These are phyloP conservation scores for Neuroscelio doddi DNA, from an alignment of 2,888 invertebrate genomes.

Conservation along the genomic window DNA sequence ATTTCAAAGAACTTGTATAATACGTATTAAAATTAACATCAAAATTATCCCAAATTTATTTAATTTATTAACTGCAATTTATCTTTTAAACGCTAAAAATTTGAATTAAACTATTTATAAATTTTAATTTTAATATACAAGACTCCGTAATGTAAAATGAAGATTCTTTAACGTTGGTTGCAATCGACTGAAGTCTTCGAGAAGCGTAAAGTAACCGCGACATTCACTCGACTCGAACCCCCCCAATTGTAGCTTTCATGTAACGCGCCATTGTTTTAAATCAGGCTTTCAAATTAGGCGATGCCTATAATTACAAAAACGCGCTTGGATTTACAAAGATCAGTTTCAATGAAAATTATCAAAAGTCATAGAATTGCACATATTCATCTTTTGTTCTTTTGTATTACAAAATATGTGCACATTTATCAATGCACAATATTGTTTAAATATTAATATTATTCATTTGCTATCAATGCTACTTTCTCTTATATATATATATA, in stretches of 20 bases:
- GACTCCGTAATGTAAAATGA: no score
- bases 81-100: not conserved
- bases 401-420: no score
- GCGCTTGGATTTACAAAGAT: constrained; percentile 35
- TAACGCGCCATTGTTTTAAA: constrained; percentile 58
- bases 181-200: constrained; percentile 28
- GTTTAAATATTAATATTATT: no score
- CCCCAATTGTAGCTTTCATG: constrained; percentile 42
- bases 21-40: no score
- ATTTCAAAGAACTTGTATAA: constrained; percentile 33
- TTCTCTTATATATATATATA: no score
- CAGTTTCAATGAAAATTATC: no score
- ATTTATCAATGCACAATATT: no score
- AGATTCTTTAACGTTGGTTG: constrained; percentile 18
- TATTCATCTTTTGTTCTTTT: no score
- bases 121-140: no score
- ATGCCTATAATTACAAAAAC: constrained; percentile 60
- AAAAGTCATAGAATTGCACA: not conserved
- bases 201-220: constrained; percentile 23
- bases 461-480: no score
- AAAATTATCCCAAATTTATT: no score
- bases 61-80: no score
- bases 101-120: not conserved
- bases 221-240: constrained; percentile 24
- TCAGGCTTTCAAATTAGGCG: constrained; percentile 60